Percentiles rank a stretch among this genome's conserved stretches.
Evolutionary conservation across 2,113 vertebrate genomes (phyloP).

Genomic region (Sinocyclocheilus anophthalmus): DNA sequence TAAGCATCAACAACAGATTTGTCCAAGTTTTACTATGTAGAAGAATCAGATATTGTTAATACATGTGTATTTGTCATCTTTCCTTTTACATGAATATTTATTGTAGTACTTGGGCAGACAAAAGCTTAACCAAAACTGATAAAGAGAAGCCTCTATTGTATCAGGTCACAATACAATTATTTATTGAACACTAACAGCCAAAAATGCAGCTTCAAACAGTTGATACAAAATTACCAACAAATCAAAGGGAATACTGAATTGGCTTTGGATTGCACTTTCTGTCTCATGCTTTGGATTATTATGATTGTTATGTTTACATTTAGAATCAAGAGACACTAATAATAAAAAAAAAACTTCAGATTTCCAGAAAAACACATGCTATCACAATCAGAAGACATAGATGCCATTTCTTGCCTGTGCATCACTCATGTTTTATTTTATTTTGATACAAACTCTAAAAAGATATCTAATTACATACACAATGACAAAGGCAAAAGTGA

Average conservation of each 20-base stretch:
- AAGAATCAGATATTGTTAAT: too few species aligned
- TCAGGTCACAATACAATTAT: neutral
- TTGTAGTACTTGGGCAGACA: neutral
- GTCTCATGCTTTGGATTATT: neutral
- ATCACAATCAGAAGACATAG: neutral
- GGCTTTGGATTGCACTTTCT: neutral
- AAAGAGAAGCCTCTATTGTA: neutral
- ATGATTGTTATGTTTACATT: neutral
- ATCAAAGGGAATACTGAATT: neutral
- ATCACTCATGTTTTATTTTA: conserved; percentile 66
- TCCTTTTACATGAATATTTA: neutral
- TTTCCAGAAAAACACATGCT: neutral
- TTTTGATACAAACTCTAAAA: conserved; percentile 47
- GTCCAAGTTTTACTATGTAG: too few species aligned
- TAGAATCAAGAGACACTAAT: neutral
- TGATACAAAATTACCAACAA: neutral
- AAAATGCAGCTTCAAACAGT: neutral
- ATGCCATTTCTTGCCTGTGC: neutral
- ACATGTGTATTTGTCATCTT: neutral
- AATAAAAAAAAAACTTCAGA: neutral
- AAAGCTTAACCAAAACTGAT: neutral
- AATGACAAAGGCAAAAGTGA: conserved; percentile 45
- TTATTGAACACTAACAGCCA: neutral
- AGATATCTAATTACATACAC: conserved; percentile 51
- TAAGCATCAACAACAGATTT: too few species aligned